Evolutionary conservation across 2,113 vertebrate genomes (phyloP).

Genomic region (Octodon degus): DNA sequence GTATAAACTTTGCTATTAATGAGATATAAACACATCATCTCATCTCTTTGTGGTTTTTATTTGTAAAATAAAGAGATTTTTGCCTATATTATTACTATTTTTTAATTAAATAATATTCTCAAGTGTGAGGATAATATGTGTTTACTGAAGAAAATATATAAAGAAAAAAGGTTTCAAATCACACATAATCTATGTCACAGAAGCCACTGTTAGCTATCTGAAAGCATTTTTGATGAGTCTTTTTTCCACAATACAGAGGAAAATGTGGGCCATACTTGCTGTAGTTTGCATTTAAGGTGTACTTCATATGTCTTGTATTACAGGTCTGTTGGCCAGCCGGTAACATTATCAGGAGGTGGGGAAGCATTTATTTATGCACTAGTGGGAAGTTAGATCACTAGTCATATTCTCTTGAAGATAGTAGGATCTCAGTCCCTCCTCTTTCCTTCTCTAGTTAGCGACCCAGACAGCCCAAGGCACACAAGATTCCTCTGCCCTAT

Average conservation of each 20-base stretch:
- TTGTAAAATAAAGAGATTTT: conserved; percentile 1
- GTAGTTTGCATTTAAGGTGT: not conserved
- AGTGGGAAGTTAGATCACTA: too few relatives aligned
- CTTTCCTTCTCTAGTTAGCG: not conserved
- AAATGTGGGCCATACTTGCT: not conserved
- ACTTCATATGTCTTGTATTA: not conserved
- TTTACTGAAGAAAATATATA: conserved; percentile 25
- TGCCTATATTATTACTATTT: not conserved
- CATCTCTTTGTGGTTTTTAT: not conserved
- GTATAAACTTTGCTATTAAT: not conserved
- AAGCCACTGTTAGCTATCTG: not conserved
- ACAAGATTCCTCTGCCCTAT: not conserved
- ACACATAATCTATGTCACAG: not conserved
- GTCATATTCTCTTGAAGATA: too few relatives aligned
- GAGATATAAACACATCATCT: not conserved
- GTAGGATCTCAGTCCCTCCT: not conserved
- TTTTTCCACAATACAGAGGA: not conserved
- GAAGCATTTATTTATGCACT: not conserved
- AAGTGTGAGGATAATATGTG: not conserved
- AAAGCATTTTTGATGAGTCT: conserved; percentile 34
- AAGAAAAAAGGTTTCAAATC: not conserved
- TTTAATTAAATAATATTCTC: conserved; percentile 43
- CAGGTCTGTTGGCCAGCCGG: too few relatives aligned
- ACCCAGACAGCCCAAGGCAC: not conserved
- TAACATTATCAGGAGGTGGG: not conserved